Conservation (phyloP, 2,888 invertebrate genomes). For the Tubiluchus corallicola region DNA sequence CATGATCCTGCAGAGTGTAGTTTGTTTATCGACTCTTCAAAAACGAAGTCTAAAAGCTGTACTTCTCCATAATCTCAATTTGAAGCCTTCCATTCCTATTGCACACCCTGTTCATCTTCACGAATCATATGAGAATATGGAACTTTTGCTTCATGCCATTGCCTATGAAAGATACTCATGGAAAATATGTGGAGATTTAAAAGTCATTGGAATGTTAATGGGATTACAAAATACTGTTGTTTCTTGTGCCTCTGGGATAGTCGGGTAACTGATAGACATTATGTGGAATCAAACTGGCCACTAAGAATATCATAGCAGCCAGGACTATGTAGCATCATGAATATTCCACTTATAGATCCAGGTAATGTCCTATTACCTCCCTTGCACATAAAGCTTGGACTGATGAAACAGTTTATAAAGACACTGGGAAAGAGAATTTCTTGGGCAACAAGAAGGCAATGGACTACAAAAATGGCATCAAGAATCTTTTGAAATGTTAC, state of each 20-base stretch:
- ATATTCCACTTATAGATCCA: constrained; percentile 11
- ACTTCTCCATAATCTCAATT: too few species aligned
- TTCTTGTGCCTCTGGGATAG: constrained; percentile 14
- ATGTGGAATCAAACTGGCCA: constrained; percentile 13
- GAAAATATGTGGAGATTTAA: constrained; percentile 15
- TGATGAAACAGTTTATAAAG: constrained; percentile 15
- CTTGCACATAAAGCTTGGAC: constrained; percentile 14
- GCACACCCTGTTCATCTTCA: constrained; percentile 13
- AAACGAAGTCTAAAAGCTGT: too few species aligned
- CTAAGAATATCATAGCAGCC: constrained; percentile 7
- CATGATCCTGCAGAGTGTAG: too few species aligned
- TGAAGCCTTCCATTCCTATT: constrained; percentile 12
- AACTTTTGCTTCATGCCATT: constrained; percentile 12
- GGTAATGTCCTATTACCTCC: constrained; percentile 12
- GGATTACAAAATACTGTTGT: constrained; percentile 14
- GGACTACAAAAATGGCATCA: constrained; percentile 11
- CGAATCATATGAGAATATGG: constrained; percentile 13
- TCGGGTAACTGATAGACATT: constrained; percentile 10
- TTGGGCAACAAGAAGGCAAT: constrained; percentile 12
- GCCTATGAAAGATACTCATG: constrained; percentile 13
- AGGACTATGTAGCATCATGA: constrained; percentile 9
- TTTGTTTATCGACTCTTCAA: too few species aligned
- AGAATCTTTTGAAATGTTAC: constrained; percentile 11
- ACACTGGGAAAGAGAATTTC: constrained; percentile 11
- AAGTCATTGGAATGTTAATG: constrained; percentile 14